Conservation (phyloP, 2,113 vertebrate genomes). For the Dinomys branickii region DNA sequence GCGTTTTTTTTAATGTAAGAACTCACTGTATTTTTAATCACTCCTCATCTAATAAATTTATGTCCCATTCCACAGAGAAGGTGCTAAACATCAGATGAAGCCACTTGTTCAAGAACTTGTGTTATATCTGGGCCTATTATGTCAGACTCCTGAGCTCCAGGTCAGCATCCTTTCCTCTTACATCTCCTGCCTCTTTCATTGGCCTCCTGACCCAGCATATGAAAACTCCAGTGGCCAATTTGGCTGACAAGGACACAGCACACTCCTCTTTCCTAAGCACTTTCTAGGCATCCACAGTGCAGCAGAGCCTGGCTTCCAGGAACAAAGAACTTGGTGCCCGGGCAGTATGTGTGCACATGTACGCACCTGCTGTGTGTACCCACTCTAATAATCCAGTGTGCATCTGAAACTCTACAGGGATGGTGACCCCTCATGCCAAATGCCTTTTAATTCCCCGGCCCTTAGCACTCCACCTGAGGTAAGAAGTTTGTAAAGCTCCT, state of each 20-base stretch:
- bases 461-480: background rate
- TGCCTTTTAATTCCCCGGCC: constrained; percentile 29
- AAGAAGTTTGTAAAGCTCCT: constrained; percentile 53
- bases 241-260: background rate
- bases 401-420: constrained; percentile 38
- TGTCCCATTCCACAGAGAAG: background rate
- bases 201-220: background rate
- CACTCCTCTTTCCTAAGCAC: background rate
- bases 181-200: background rate
- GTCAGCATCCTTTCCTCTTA: background rate
- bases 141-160: too few species aligned
- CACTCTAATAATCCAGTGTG: background rate
- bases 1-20: background rate
- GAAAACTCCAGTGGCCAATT: background rate
- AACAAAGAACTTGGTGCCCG: background rate
- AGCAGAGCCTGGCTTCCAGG: constrained; percentile 14
- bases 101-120: background rate
- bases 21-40: background rate
- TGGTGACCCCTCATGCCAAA: background rate
- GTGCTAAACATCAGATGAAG: background rate
- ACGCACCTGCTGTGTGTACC: background rate
- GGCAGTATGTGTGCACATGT: background rate
- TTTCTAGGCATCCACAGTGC: background rate
- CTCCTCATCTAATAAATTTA: background rate
- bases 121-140: background rate